A percentile compares a stretch with the other conserved stretches of the same genome.
Conservation (phyloP, 2,113 vertebrate genomes). For the Indicator maculatus region DNA sequence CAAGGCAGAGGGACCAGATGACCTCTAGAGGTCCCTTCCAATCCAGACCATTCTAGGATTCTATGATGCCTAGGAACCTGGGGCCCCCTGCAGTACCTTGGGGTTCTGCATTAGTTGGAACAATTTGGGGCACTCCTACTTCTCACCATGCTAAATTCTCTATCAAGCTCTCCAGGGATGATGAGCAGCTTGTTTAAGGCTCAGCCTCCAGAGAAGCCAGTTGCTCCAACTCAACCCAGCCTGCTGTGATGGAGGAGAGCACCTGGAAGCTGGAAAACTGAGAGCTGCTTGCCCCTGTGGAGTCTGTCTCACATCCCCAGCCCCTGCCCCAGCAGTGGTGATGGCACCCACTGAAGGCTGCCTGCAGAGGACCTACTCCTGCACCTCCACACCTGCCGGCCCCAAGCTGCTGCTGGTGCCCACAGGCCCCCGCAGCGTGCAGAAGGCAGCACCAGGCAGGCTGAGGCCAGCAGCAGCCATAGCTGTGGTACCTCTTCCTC, state of each 20-base stretch:
- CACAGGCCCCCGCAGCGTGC: accelerated
- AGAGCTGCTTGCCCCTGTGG: accelerated
- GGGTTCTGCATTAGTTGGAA: background rate
- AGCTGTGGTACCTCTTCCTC: background rate
- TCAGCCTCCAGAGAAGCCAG: accelerated
- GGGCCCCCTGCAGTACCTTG: background rate
- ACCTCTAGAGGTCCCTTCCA: too few species aligned
- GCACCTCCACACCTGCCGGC: background rate
- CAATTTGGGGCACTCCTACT: background rate
- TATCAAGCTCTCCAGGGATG: accelerated
- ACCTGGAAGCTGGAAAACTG: accelerated
- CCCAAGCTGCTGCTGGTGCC: accelerated
- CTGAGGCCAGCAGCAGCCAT: background rate
- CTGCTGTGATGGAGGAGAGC: background rate
- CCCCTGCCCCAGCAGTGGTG: background rate
- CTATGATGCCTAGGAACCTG: background rate
- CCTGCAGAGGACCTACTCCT: background rate
- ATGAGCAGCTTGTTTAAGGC: background rate
- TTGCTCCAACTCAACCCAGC: accelerated
- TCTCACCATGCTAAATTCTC: background rate
- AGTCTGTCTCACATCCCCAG: accelerated
- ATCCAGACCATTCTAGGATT: too few species aligned
- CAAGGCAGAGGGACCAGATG: background rate
- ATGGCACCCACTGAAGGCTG: accelerated
- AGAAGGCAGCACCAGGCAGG: accelerated